Base-by-base conservation (phyloP, 2,888 invertebrate genomes). In the Orthosia cruda region DNA sequence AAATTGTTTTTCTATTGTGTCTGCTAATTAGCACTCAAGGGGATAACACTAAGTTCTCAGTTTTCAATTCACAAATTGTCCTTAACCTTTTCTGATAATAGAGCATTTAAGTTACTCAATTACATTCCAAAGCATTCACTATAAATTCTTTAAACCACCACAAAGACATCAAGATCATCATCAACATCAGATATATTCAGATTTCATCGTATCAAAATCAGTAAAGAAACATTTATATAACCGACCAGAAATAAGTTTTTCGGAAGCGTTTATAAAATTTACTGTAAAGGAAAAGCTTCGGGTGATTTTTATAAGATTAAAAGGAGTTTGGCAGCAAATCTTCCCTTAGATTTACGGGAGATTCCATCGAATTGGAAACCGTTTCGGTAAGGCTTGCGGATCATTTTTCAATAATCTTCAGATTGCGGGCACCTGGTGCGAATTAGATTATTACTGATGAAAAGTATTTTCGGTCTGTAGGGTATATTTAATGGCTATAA, bases 341-440 rank as follows among this genome's bases (percentile, higher is more conserved):
- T 73, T 80, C 85, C 87, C 87, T 81, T 84, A 89, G 91, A 93
- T 93, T 93, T 92, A 87, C 87, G 87, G 88, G 87, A 84, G 89
- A 90, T 92, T 89, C 85, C 86, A 85, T 83, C 85, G 88, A 92
- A 93, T 93, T 90, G 91, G 86, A 92, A 91, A 91, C 90, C 91
- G 89, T 92, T 92, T 89, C 88, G 80, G 89, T 81, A 89, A 86
- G 87, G 79, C 72, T 80, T 55, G 77, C 57, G 90, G 90, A 94
- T 93, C 89, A 94, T 91, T 93, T 93, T 92, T 92, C 94, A 93
- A 94, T 94, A 94, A 94, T 93, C 91, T 91, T 83, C 82, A 89
- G 90, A 91, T 92, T 90, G 86, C 81, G 71, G 80, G 40, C 23
- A 32, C 23, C 74, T 67, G 68, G 71, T 72, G 69, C 20, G 62